Conservation (phyloP, 2,113 vertebrate species). For the Corynorhinus townsendii region DNA sequence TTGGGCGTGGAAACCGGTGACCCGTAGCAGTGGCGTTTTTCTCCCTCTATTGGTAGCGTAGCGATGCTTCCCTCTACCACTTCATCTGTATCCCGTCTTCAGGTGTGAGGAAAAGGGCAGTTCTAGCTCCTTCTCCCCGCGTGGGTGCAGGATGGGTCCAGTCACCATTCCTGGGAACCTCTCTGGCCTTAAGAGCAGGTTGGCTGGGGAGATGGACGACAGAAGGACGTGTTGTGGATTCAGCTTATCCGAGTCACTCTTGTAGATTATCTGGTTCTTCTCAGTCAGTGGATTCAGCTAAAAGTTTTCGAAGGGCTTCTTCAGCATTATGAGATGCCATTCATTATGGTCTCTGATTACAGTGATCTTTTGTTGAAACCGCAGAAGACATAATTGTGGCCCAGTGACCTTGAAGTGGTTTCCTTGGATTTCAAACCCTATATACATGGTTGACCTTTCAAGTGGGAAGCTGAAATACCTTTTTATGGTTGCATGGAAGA, state of each 20-base stretch:
- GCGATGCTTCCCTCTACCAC: background rate
- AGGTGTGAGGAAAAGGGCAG: background rate
- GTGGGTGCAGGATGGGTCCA: background rate
- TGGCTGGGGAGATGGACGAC: background rate
- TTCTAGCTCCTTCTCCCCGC: background rate
- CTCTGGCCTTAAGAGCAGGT: background rate
- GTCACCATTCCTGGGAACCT: background rate
- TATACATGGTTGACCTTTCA: conserved; percentile 58
- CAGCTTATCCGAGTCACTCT: background rate
- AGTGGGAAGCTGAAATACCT: conserved; percentile 13
- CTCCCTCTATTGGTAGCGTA: background rate
- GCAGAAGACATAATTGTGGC: conserved; percentile 57
- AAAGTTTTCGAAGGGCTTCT: conserved; percentile 35
- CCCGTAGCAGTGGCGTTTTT: background rate
- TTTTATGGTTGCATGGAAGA: conserved; percentile 23
- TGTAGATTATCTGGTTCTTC: conserved; percentile 10
- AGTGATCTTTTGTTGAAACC: conserved; percentile 61
- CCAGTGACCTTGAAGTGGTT: conserved; percentile 68
- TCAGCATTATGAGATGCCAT: conserved; percentile 2
- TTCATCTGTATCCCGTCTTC: background rate
- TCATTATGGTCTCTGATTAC: conserved; percentile 50
- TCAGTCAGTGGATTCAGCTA: conserved; percentile 5
- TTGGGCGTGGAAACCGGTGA: background rate
- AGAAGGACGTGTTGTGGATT: background rate
- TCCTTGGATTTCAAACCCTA: conserved; percentile 50